phyloP scores from a whole-genome alignment of 1,140 invertebrate species.

The Cherax quadricarinatus region DNA sequence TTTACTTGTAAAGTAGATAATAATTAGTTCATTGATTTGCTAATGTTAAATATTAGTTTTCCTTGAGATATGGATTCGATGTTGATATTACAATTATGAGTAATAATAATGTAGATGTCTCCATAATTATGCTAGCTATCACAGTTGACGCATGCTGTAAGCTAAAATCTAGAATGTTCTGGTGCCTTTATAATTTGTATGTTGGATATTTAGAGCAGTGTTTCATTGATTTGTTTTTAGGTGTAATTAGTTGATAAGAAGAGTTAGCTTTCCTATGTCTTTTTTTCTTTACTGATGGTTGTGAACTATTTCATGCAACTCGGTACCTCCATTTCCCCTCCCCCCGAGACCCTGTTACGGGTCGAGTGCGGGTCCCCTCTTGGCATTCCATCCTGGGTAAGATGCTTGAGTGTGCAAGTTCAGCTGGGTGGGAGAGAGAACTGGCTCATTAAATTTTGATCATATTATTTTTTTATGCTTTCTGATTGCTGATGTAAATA shows the following conservation, averaged over 20 bases:
- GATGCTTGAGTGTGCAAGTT: background rate
- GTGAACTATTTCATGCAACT: conserved; percentile 12
- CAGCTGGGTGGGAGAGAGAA: conserved; percentile 8
- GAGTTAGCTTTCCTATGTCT: background rate
- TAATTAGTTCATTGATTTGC: background rate
- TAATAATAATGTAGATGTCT: background rate
- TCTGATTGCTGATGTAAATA: too few relatives aligned
- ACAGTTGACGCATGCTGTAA: background rate
- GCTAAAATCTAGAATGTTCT: background rate
- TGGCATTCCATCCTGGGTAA: conserved; percentile 46
- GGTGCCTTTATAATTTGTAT: background rate
- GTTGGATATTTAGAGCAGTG: background rate
- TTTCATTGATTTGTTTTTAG: background rate
- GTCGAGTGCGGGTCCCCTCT: conserved; percentile 32
- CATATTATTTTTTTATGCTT: too few relatives aligned
- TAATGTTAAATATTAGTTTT: background rate
- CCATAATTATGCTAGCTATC: background rate
- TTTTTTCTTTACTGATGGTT: conserved; percentile 9
- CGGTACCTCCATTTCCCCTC: background rate
- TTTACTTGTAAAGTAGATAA: background rate
- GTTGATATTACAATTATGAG: background rate
- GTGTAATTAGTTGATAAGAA: background rate
- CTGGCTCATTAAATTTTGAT: background rate
- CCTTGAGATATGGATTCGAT: background rate
- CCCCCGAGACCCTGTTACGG: conserved; percentile 22